Evolutionary conservation across 2,113 vertebrate genomes (phyloP), one percentile per base, ranked within the genome.

Genomic region (Andinoacara biseriatus): DNA sequence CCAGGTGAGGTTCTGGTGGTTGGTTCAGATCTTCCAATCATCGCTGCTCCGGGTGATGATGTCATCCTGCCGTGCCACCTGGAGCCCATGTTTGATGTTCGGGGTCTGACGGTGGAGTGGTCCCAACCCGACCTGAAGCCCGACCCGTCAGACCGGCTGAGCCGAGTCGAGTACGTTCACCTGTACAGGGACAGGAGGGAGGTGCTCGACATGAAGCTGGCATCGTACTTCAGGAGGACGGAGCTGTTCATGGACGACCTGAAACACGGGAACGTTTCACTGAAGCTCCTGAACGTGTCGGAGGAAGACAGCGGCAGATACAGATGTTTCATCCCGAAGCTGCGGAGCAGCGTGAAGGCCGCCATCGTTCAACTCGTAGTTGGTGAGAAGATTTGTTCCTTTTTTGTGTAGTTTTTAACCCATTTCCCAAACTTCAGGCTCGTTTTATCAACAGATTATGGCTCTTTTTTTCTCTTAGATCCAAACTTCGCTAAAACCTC

Each of bases 61-160:
- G 72, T 83, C 22, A n/a, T 82, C 46, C 81, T 92, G 29, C 91
- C 81, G 1, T 92, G 91, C 4, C 59, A 24, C 13, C 11, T 90
- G 31, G 40, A 52, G 1, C 83, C 91, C 0, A 0, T 0, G 3
- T 0, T 11, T 2, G 3, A 78, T 18, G 57, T 74, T 1, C n/a
- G 6, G 22, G 3, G 1, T 0, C 0, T 17, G 10, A 84, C 78
- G 0, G 78, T 92, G 38, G 84, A 85, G 67, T 90, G 88, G 88
- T 74, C 88, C 38, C 40, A n/a, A n/a, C n/a, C n/a, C n/a, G n/a
- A n/a, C n/a, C n/a, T n/a, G n/a, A n/a, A n/a, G n/a, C n/a, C n/a
- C 0, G 58, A 69, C 56, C 60, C 69, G 2, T 5, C 5, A 0
- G 74, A 75, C 2, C 15, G 2, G 0, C 81, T 22, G 61, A 59